Evolutionary conservation across 2,888 invertebrate genomes (phyloP).

Genomic region (Neoscelio sp.): DNA sequence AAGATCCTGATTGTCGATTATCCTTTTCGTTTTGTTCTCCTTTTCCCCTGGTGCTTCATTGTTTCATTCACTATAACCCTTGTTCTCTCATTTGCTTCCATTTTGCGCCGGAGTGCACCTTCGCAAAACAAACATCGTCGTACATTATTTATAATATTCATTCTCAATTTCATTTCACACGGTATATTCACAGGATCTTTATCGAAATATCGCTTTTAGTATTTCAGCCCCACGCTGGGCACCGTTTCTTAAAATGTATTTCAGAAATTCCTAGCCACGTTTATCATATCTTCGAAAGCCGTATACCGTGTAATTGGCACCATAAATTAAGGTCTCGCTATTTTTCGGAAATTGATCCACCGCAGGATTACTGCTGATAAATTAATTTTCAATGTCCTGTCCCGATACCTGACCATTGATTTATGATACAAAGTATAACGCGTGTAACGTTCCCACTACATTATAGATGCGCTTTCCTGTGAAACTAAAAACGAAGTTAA

Average conservation of each 20-base stretch:
- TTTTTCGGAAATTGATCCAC: constrained; percentile 48
- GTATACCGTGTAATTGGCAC: no score
- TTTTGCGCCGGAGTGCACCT: no score
- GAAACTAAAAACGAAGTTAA: no score
- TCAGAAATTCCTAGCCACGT: not conserved
- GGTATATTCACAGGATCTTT: no score
- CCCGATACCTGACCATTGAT: constrained; percentile 56
- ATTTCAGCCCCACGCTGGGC: no score
- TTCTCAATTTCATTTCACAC: no score
- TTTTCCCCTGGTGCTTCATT: not conserved
- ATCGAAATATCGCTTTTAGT: no score
- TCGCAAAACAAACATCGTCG: no score
- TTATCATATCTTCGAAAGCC: not conserved
- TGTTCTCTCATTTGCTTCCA: not conserved
- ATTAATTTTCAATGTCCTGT: constrained; percentile 47
- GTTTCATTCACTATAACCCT: not conserved
- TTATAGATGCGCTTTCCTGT: constrained; percentile 26
- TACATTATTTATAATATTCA: no score
- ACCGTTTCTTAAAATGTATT: no score
- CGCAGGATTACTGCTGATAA: constrained; percentile 59
- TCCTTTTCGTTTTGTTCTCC: constrained; percentile 56
- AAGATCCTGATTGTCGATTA: constrained; percentile 44
- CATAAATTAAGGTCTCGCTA: constrained; percentile 44
- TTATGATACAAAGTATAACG: constrained; percentile 40
- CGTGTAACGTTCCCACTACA: constrained; percentile 39